phyloP scores from a whole-genome alignment of 2,888 invertebrate genomes.

The Dichetophora obliterata region DNA sequence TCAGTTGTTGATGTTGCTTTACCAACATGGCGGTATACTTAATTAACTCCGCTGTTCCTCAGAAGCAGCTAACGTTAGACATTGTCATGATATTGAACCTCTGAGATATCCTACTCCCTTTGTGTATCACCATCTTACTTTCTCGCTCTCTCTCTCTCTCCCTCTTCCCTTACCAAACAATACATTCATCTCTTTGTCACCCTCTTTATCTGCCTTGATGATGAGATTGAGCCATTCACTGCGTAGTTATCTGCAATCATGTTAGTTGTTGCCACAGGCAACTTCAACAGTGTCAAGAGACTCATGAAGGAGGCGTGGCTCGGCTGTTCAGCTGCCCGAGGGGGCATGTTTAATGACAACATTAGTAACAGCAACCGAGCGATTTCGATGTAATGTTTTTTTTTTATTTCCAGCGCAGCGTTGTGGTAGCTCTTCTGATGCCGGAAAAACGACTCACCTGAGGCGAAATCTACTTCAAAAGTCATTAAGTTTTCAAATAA shows the following conservation, averaged over 20 bases:
- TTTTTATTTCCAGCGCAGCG: not conserved
- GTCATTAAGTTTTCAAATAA: slow-evolving; percentile 41
- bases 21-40: not conserved
- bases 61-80: not conserved
- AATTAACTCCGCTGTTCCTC: not conserved
- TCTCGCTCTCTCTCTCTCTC: not conserved
- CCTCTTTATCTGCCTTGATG: not conserved
- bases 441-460: slow-evolving; percentile 48
- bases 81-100: not conserved
- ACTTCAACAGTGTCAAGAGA: not conserved
- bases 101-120: not conserved
- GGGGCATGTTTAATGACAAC: slow-evolving; percentile 11
- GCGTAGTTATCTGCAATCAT: slow-evolving; percentile 16
- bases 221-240: slow-evolving; percentile 12
- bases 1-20: slow-evolving; percentile 12
- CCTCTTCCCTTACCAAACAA: not conserved
- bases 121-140: not conserved
- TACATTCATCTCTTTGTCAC: not conserved
- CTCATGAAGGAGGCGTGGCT: not conserved
- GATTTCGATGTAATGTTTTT: not conserved
- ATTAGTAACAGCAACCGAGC: not conserved
- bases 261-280: slow-evolving; percentile 11
- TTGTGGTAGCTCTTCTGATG: not conserved
- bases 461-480: slow-evolving; percentile 43
- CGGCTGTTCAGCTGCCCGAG: not conserved